These are phyloP conservation scores for Mirounga angustirostris DNA, from an alignment of 2,113 vertebrate species.

Conservation along the genomic window DNA sequence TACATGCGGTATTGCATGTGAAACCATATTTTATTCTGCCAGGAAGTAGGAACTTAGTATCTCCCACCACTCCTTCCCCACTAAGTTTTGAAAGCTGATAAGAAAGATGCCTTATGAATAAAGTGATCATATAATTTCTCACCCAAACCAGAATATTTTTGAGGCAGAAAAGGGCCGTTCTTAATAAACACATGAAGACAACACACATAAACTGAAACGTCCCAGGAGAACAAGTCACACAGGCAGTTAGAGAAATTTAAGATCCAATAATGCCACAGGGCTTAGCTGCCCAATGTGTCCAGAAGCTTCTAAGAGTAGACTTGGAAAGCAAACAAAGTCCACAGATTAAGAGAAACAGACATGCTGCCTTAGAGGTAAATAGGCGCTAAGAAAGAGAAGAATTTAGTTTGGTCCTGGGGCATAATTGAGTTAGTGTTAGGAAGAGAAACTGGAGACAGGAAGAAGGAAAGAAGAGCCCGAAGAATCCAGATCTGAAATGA, in stretches of 20 bases:
- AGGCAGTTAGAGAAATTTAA: background rate
- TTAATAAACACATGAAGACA: slow-evolving; percentile 7
- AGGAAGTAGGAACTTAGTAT: background rate
- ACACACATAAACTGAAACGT: background rate
- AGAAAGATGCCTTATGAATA: background rate
- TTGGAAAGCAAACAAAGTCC: background rate
- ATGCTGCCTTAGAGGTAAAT: background rate
- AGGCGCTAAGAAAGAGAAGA: background rate
- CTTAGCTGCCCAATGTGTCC: background rate
- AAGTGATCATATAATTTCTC: background rate
- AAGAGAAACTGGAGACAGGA: background rate
- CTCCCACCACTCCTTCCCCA: background rate
- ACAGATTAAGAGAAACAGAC: background rate
- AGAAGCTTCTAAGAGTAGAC: background rate
- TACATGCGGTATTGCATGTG: background rate
- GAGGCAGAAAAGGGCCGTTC: background rate
- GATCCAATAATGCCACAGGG: background rate
- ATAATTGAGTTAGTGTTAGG: background rate
- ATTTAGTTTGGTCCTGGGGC: background rate
- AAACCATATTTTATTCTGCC: background rate
- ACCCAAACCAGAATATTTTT: background rate
- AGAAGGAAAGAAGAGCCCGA: background rate
- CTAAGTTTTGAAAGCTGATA: background rate
- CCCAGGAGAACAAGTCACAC: background rate
- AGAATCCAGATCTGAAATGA: background rate